phyloP scores from a whole-genome alignment of 1,140 invertebrate genomes.

The Cyclargus thomasi region DNA sequence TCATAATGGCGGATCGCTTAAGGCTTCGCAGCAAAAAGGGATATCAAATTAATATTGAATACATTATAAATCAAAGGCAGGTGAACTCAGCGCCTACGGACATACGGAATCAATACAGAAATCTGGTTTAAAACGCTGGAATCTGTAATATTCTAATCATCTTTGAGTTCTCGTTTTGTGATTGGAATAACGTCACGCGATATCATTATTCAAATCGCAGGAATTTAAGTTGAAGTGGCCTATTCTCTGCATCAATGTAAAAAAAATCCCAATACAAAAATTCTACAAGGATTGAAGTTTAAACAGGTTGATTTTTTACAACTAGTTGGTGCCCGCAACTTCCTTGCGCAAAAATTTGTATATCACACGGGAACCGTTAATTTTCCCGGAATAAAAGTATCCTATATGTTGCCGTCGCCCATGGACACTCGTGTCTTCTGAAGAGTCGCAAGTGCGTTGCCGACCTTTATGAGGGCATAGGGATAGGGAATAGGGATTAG shows the following conservation, averaged over 20 bases:
- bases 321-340: too few relatives aligned
- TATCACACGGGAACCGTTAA: too few relatives aligned
- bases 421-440: too few relatives aligned
- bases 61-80: slow-evolving; percentile 74
- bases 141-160: slow-evolving; percentile 38
- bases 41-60: slow-evolving; percentile 75
- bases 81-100: slow-evolving; percentile 67
- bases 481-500: too few relatives aligned
- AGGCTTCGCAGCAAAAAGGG: slow-evolving; percentile 68
- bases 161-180: neutral
- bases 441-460: too few relatives aligned
- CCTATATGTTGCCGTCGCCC: too few relatives aligned
- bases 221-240: neutral
- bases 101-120: slow-evolving; percentile 56
- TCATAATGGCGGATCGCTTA: slow-evolving; percentile 70
- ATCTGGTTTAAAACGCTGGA: slow-evolving; percentile 37
- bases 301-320: too few relatives aligned
- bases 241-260: neutral
- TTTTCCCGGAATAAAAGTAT: too few relatives aligned
- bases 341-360: too few relatives aligned
- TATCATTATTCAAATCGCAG: neutral
- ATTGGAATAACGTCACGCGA: neutral
- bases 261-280: too few relatives aligned
- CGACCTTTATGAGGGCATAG: too few relatives aligned
- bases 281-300: too few relatives aligned